Percentiles rank a stretch among this genome's conserved stretches.
Evolutionary conservation across 2,113 vertebrate species (phyloP).

Genomic region (Urocolius indicus): DNA sequence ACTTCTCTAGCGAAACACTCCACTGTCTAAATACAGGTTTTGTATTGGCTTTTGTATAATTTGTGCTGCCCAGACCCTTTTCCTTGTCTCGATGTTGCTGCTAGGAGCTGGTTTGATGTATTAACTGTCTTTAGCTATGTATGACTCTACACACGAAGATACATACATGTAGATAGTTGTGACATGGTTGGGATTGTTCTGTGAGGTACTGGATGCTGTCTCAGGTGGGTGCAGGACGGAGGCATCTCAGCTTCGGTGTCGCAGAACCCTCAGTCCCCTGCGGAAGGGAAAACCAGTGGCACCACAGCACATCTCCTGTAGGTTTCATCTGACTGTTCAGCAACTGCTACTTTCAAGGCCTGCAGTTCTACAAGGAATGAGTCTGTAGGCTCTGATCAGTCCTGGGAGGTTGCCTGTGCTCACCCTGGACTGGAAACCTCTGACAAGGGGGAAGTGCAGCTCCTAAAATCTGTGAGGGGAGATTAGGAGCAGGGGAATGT

Average conservation of each 20-base stretch:
- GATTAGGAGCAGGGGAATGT: not conserved
- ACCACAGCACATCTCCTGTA: not conserved
- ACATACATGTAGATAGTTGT: not conserved
- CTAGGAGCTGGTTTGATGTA: not conserved
- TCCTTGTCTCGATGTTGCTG: not conserved
- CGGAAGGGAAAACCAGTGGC: not conserved
- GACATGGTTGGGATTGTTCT: not conserved
- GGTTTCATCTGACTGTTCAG: not conserved
- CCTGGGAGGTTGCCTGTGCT: rapidly evolving
- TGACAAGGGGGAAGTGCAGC: not conserved
- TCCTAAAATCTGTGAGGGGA: not conserved
- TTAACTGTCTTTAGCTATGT: not conserved
- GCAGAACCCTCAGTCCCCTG: not conserved
- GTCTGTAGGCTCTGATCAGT: not conserved
- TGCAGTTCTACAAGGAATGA: not conserved
- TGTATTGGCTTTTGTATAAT: not conserved
- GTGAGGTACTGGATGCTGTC: not conserved
- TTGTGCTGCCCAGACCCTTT: not conserved
- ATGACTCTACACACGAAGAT: not conserved
- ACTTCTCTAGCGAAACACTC: not conserved
- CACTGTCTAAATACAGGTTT: not conserved
- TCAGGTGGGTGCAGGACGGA: not conserved
- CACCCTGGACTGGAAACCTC: not conserved
- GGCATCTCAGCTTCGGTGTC: not conserved
- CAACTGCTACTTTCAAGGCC: not conserved